Base-by-base conservation (phyloP, 2,797 vertebrate species). In the Avahi laniger region DNA sequence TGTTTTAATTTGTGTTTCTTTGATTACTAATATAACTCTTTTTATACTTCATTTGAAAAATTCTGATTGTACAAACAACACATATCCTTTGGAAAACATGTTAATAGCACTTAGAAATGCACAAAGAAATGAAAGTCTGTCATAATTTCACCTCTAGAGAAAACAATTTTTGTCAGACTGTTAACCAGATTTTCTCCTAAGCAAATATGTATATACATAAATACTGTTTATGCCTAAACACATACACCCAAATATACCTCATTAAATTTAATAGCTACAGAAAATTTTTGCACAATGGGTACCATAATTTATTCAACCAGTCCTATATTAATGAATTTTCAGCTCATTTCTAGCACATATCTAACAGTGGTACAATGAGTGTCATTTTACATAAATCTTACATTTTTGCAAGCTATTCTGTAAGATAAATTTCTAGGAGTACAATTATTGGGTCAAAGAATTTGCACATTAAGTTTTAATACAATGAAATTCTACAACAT, bases 251-350 rank as follows among this genome's bases (percentile, higher is more conserved):
- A 81, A 80, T 67, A 6, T 72, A 75, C 4, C 26, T 91, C 26
- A 69, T 57, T 85, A 70, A 79, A 86, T 89, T 89, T 73, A 50
- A 86, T 90, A 95, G 14, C 67, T 67, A 50, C 57, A 94, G 65
- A n/a, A 96, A 46, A 22, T 17, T 76, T 97, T 80, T 93, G 33
- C 7, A 92, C 35, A 91, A 69, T 9, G 26, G 54, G 63, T 65
- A 38, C 1, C 15, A 88, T 70, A 72, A 81, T 52, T 65, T 80
- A 67, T 87, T 93, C 73, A 85, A 43, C 30, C 30, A 75, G 20
- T 59, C 41, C 50, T 82, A 67, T 33, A 82, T 4, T 81, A 35
- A 87, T 88, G 28, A 93, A 84, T 28, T 90, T 93, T 92, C 52
- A 69, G 22, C 61, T 97, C 82, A 35, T 61, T 91, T 89, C 54